Conservation (phyloP, 2,888 invertebrate species). For the Neoascia interrupta region DNA sequence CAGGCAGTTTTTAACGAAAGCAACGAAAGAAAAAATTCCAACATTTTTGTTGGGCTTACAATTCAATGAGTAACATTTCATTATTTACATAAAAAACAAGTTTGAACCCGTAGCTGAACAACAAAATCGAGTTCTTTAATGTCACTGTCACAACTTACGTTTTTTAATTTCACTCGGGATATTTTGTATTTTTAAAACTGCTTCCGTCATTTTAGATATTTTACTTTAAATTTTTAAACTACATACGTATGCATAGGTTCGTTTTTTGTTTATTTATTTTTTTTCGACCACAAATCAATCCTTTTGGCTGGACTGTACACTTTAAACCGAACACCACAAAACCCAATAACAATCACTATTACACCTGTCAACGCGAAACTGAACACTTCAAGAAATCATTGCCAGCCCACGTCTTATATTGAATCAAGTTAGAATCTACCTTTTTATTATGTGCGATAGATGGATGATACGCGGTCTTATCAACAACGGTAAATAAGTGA, state of each 20-base stretch:
- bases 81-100: too few relatives aligned
- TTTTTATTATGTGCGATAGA: slow-evolving; percentile 22
- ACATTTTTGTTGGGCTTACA: too few relatives aligned
- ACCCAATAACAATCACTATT: neutral
- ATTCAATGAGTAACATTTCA: too few relatives aligned
- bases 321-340: neutral
- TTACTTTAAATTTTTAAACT: neutral
- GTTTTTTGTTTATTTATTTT: neutral
- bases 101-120: neutral
- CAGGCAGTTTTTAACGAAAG: too few relatives aligned
- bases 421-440: slow-evolving; percentile 36
- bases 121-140: neutral
- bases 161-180: neutral
- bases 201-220: neutral
- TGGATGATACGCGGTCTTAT: slow-evolving; percentile 41
- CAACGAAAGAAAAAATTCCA: too few relatives aligned
- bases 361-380: slow-evolving; percentile 13
- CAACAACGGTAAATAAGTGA: slow-evolving; percentile 13
- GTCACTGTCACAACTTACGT: slow-evolving; percentile 9
- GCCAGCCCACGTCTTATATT: slow-evolving; percentile 30
- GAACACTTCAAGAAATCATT: slow-evolving; percentile 3
- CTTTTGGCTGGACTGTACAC: neutral
- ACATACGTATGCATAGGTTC: too few relatives aligned
- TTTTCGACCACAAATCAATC: neutral
- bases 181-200: slow-evolving; percentile 3